Conservation (phyloP, 1,140 invertebrate genomes). For the Apolygus lucorum region DNA sequence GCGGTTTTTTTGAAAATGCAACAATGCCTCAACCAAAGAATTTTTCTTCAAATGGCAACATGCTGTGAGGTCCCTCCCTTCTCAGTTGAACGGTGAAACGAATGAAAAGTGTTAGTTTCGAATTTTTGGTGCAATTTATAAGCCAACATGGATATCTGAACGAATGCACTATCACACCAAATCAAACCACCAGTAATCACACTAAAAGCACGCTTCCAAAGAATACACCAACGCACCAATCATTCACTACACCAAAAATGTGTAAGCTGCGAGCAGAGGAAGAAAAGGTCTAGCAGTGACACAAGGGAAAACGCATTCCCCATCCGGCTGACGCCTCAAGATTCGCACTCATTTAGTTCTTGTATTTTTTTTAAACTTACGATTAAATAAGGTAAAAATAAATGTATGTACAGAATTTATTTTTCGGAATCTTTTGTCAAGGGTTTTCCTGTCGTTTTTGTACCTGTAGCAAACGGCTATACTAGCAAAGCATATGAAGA, state of each 20-base stretch:
- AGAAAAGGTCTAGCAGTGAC: background rate
- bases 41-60: no score
- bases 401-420: conserved; percentile 4
- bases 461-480: conserved; percentile 94
- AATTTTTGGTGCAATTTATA: no score
- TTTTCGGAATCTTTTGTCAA: background rate
- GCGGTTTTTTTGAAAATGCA: no score
- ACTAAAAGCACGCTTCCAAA: conserved; percentile 18
- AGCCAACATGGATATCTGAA: background rate
- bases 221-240: conserved; percentile 18
- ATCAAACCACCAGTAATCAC: background rate
- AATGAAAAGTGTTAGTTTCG: no score
- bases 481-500: conserved; percentile 90
- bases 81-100: no score
- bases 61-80: no score
- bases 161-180: background rate
- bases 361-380: background rate
- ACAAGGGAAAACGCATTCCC: background rate
- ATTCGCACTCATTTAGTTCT: background rate
- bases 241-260: conserved; percentile 7
- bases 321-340: background rate
- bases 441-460: conserved; percentile 28
- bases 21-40: no score
- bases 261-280: conserved; percentile 3
- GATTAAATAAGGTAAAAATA: no score